Conservation (phyloP, 2,888 invertebrate species). For the Palloptera scutellata region DNA sequence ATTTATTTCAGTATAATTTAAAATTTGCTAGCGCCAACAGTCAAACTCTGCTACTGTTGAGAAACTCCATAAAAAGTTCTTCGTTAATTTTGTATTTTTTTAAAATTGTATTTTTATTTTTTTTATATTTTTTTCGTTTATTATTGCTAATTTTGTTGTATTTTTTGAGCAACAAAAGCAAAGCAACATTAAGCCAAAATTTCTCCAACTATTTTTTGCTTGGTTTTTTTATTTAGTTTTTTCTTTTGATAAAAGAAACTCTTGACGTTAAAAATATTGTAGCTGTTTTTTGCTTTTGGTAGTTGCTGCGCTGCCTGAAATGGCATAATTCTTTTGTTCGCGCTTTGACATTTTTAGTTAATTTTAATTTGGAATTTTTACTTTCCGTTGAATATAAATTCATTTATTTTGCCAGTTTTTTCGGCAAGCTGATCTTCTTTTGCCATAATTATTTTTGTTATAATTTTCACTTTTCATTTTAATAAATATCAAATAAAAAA, state of each 20-base stretch:
- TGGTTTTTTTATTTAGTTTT: slow-evolving; percentile 10
- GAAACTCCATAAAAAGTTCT: slow-evolving; percentile 11
- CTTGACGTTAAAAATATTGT: slow-evolving; percentile 9
- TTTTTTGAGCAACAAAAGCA: slow-evolving; percentile 2
- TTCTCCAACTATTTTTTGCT: slow-evolving; percentile 47
- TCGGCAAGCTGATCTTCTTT: slow-evolving; percentile 32
- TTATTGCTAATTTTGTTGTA: neutral
- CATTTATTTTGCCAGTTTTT: neutral
- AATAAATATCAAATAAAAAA: slow-evolving; percentile 21
- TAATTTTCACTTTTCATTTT: slow-evolving; percentile 53
- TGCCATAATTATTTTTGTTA: slow-evolving; percentile 6
- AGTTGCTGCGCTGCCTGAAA: slow-evolving; percentile 35
- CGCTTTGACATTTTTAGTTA: slow-evolving; percentile 34
- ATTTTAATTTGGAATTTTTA: slow-evolving; percentile 44
- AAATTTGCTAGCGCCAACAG: neutral
- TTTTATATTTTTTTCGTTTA: too few relatives aligned
- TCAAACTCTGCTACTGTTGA: slow-evolving; percentile 30
- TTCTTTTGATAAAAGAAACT: slow-evolving; percentile 30
- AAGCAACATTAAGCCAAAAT: slow-evolving; percentile 42
- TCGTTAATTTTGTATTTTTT: slow-evolving; percentile 9
- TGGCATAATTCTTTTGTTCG: slow-evolving; percentile 55
- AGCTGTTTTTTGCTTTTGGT: too few relatives aligned
- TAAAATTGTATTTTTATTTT: neutral
- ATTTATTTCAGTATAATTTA: slow-evolving; percentile 4
- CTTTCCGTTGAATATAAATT: slow-evolving; percentile 35